These are phyloP conservation scores for Hepsetus odoe DNA, from an alignment of 2,113 vertebrate species.

Conservation along the genomic window DNA sequence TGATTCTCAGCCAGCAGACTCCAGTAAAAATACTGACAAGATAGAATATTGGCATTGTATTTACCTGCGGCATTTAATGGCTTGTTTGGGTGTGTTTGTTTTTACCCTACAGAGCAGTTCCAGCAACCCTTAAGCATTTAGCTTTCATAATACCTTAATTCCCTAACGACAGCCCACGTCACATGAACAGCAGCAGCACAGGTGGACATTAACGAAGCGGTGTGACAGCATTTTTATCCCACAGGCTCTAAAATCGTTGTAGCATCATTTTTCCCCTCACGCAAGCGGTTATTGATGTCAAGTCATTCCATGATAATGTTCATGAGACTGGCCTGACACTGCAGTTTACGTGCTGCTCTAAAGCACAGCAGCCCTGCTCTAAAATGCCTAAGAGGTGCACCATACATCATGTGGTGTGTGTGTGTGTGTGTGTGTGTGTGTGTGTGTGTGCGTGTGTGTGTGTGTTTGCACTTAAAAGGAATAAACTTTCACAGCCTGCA, in stretches of 20 bases:
- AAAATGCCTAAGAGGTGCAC: constrained; percentile 46
- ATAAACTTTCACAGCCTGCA: constrained; percentile 63
- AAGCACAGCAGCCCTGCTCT: constrained; percentile 42
- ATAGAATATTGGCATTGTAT: background rate
- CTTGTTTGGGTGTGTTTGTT: background rate
- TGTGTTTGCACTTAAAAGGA: constrained; percentile 42
- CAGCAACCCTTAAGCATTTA: constrained; percentile 8
- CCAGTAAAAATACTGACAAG: background rate
- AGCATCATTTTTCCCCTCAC: constrained; percentile 36
- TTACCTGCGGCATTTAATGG: background rate
- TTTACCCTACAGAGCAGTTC: background rate
- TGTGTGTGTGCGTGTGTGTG: background rate
- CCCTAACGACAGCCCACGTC: constrained; percentile 18
- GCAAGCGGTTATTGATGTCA: constrained; percentile 53
- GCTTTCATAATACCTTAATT: constrained; percentile 26
- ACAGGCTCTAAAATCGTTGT: constrained; percentile 42
- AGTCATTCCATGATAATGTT: constrained; percentile 52
- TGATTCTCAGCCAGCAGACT: background rate
- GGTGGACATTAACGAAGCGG: constrained; percentile 34
- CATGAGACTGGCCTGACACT: constrained; percentile 60
- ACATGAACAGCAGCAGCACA: constrained; percentile 7
- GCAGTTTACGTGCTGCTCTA: constrained; percentile 57
- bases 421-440: constrained; percentile 2
- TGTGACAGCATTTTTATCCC: constrained; percentile 49
- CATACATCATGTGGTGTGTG: constrained; percentile 56